phyloP scores from a whole-genome alignment of 2,888 invertebrate genomes.

The Tridacna crocea region DNA sequence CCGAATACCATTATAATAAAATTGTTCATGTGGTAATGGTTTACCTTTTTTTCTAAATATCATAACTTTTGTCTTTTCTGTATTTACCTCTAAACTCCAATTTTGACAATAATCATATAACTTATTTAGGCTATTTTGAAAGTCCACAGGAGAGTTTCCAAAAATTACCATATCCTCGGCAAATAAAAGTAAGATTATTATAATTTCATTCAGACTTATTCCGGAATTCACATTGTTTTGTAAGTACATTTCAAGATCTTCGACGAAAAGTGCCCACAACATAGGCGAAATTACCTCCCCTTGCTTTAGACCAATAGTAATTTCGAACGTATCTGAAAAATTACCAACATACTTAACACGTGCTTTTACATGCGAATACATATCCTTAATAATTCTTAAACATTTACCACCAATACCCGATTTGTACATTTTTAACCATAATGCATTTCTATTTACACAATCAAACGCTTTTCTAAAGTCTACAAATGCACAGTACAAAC shows the following conservation, averaged over 20 bases:
- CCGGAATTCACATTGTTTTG: conserved; percentile 6
- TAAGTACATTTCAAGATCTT: conserved; percentile 28
- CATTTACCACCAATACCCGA: conserved; percentile 20
- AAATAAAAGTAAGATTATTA: conserved; percentile 8
- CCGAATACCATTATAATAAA: not conserved
- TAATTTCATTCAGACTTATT: conserved; percentile 2
- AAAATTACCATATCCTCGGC: conserved; percentile 26
- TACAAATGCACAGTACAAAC: not conserved
- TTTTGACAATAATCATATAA: conserved; percentile 15
- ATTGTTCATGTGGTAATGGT: too few relatives aligned
- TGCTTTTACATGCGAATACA: conserved; percentile 17
- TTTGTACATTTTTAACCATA: conserved; percentile 27
- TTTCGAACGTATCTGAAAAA: conserved; percentile 25
- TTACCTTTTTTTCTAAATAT: conserved; percentile 10
- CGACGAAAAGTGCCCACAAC: conserved; percentile 7
- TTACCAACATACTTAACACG: conserved; percentile 11
- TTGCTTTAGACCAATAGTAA: conserved; percentile 28
- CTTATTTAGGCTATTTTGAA: conserved; percentile 4
- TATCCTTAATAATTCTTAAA: conserved; percentile 3
- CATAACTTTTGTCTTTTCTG: conserved; percentile 9
- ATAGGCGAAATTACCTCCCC: conserved; percentile 24
- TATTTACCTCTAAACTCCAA: conserved; percentile 8
- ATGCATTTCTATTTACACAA: conserved; percentile 16
- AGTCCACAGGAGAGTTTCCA: not conserved
- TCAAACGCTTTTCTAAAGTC: conserved; percentile 10